Percentiles rank a stretch among this genome's conserved stretches.
These are phyloP conservation scores for Hypotaenidia okinawae DNA, from an alignment of 2,797 vertebrate species.

Conservation along the genomic window DNA sequence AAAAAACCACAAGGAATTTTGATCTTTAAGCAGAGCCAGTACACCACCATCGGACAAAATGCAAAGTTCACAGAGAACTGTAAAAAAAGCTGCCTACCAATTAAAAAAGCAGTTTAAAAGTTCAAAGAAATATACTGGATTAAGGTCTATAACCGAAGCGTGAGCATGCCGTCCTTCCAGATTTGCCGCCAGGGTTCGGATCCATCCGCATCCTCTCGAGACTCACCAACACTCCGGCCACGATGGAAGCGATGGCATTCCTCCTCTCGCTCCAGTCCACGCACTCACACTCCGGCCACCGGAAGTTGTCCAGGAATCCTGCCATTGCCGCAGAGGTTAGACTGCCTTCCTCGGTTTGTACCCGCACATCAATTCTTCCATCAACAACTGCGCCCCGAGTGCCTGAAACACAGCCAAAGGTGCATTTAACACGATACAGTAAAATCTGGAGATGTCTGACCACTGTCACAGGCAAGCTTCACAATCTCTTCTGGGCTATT, in stretches of 20 bases:
- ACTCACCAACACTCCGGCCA: conserved; percentile 87
- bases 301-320: conserved; percentile 91
- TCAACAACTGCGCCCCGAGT: background rate
- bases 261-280: conserved; percentile 91
- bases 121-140: background rate
- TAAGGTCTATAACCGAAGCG: background rate
- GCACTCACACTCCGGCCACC: conserved; percentile 92
- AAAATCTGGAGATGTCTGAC: background rate
- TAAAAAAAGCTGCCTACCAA: background rate
- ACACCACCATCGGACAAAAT: background rate
- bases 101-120: background rate
- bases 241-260: conserved; percentile 86
- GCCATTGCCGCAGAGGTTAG: conserved; percentile 78
- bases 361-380: conserved; percentile 41
- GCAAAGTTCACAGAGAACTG: fast-evolving
- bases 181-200: background rate
- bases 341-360: background rate
- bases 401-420: conserved; percentile 18
- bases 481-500: too few species aligned
- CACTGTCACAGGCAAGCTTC: background rate
- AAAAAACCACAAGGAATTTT: background rate
- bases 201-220: background rate
- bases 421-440: fast-evolving
- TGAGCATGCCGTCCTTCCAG: background rate
- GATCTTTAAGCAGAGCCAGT: background rate